Evolutionary conservation across 2,113 vertebrate genomes (phyloP).

Genomic region (Takifugu bimaculatus): DNA sequence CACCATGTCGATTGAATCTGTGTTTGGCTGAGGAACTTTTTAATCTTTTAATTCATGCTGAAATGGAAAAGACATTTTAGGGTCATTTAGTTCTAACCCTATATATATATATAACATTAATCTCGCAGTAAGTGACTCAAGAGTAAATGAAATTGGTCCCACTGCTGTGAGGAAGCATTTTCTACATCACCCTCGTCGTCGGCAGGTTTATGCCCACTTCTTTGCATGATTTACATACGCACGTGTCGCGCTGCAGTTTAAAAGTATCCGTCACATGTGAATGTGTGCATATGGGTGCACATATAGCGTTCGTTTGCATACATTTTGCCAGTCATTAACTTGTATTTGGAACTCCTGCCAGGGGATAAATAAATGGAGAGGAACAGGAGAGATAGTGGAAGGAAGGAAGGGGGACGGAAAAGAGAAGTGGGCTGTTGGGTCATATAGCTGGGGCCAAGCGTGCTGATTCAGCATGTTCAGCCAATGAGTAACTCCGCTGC

Average conservation of each 20-base stretch:
- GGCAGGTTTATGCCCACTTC: too few relatives aligned
- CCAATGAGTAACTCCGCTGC: slow-evolving; percentile 23
- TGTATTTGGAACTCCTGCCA: neutral
- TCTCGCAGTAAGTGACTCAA: too few relatives aligned
- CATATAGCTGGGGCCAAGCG: neutral
- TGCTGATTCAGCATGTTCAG: slow-evolving; percentile 47
- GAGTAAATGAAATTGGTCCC: too few relatives aligned
- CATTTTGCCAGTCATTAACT: slow-evolving; percentile 3
- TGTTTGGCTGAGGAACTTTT: too few relatives aligned
- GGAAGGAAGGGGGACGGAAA: slow-evolving; percentile 28
- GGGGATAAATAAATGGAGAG: slow-evolving; percentile 6
- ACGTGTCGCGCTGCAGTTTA: neutral
- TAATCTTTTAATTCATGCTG: too few relatives aligned
- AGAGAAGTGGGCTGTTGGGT: slow-evolving; percentile 25
- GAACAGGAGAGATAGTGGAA: slow-evolving; percentile 16
- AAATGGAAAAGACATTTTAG: too few relatives aligned
- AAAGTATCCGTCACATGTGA: neutral
- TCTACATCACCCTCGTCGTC: too few relatives aligned
- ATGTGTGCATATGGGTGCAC: neutral
- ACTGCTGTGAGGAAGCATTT: too few relatives aligned
- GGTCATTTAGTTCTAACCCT: too few relatives aligned
- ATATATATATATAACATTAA: too few relatives aligned
- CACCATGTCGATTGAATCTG: too few relatives aligned
- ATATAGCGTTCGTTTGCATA: neutral
- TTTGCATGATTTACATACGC: neutral